Conservation (phyloP, 2,888 invertebrate genomes). For the Merodon equestris region DNA sequence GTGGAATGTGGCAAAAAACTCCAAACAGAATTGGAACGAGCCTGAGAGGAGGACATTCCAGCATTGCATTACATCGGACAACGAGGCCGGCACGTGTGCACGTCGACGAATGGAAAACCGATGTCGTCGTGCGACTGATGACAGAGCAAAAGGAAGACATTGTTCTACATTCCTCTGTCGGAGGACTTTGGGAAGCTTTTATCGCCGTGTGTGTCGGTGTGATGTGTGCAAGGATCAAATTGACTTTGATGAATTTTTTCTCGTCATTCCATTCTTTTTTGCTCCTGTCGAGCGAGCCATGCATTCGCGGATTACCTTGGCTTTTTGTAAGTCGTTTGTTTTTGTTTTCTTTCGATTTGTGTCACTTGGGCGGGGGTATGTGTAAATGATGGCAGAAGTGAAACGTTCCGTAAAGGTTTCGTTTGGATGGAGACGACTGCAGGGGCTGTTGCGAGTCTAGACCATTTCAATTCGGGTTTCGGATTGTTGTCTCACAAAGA, state of each 20-base stretch:
- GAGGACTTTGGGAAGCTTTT: constrained; percentile 33
- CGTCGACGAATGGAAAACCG: too few species aligned
- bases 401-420: neutral
- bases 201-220: constrained; percentile 3
- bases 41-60: constrained; percentile 2
- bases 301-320: constrained; percentile 22
- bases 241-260: constrained; percentile 47
- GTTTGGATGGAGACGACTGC: neutral
- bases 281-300: constrained; percentile 3
- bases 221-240: constrained; percentile 37
- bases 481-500: neutral
- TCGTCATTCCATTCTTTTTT: too few species aligned
- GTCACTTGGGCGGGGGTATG: constrained; percentile 20
- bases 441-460: neutral
- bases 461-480: neutral
- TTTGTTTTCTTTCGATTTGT: constrained; percentile 18
- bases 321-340: constrained; percentile 12
- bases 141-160: too few species aligned
- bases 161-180: constrained; percentile 21
- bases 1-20: constrained; percentile 10
- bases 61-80: neutral
- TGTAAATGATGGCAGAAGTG: neutral
- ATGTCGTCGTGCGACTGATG: too few species aligned
- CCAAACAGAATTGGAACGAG: too few species aligned
- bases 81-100: too few species aligned